Conservation (phyloP, 2,888 invertebrate species). For the Xanthostigma xanthostigma region DNA sequence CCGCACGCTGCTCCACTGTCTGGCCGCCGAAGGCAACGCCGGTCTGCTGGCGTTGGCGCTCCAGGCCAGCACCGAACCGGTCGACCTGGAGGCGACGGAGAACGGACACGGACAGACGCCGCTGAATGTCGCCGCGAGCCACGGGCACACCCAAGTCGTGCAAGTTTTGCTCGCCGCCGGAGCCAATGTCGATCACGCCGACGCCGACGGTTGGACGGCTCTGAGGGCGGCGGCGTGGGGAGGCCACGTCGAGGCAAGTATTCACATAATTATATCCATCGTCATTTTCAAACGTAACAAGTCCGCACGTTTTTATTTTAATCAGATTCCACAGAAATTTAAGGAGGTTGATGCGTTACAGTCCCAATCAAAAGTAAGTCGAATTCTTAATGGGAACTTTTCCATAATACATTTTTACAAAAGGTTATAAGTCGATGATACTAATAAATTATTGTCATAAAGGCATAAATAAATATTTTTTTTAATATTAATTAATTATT, state of each 20-base stretch:
- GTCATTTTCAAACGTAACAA: neutral
- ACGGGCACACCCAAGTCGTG: constrained; percentile 59
- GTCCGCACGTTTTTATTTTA: neutral
- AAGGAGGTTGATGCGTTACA: no score
- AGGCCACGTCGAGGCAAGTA: constrained; percentile 67
- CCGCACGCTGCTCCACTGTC: constrained; percentile 57
- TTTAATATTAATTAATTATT: no score
- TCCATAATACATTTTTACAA: no score
- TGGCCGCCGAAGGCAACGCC: constrained; percentile 62
- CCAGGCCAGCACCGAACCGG: constrained; percentile 38
- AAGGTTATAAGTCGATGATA: no score
- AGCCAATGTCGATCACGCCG: constrained; percentile 60
- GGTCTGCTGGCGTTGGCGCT: constrained; percentile 46
- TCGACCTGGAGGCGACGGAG: constrained; percentile 42
- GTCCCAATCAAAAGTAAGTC: no score
- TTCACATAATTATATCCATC: neutral
- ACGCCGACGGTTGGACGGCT: constrained; percentile 81
- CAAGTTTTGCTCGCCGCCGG: constrained; percentile 42
- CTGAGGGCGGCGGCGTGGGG: constrained; percentile 90
- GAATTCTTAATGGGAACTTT: no score
- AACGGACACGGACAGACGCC: constrained; percentile 76
- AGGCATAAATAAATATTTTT: no score
- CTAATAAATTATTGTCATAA: no score
- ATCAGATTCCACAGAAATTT: no score
- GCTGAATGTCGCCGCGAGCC: constrained; percentile 69